Evolutionary conservation across 1,140 invertebrate genomes (phyloP).

Genomic region (Drosophila malerkotliana): DNA sequence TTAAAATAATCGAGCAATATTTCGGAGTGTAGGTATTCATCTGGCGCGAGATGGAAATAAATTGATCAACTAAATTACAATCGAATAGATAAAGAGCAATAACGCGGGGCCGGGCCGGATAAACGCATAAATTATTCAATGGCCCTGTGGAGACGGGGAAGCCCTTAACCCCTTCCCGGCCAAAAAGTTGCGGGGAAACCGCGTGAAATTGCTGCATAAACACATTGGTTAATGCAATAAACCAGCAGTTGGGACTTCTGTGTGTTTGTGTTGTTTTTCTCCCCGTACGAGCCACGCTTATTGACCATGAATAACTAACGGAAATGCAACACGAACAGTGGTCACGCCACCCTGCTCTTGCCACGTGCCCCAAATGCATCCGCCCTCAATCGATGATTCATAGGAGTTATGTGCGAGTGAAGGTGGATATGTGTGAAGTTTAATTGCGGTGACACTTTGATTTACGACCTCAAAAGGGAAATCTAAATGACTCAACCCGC

Average conservation of each 20-base stretch:
- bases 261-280: constrained; percentile 13
- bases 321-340: constrained; percentile 64
- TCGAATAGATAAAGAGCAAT: constrained; percentile 66
- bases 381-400: constrained; percentile 36
- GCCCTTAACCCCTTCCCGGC: background rate
- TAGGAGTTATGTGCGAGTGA: constrained; percentile 1
- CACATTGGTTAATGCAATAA: constrained; percentile 55
- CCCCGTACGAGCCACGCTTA: constrained; percentile 40
- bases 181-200: constrained; percentile 39
- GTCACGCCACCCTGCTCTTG: constrained; percentile 11
- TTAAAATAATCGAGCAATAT: background rate
- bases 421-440: constrained; percentile 27
- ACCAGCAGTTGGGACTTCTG: background rate
- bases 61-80: constrained; percentile 78
- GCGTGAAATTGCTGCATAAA: constrained; percentile 62
- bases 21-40: constrained; percentile 4
- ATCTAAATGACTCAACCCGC: constrained; percentile 24
- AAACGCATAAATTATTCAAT: constrained; percentile 55
- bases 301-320: constrained; percentile 72
- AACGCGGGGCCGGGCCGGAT: constrained; percentile 37
- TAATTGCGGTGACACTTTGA: constrained; percentile 67
- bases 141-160: constrained; percentile 28
- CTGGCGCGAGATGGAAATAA: constrained; percentile 57
- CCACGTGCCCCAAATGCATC: background rate
- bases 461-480: constrained; percentile 57